Conservation (phyloP, 2,113 vertebrate species). For the Atlantisia rogersi region DNA sequence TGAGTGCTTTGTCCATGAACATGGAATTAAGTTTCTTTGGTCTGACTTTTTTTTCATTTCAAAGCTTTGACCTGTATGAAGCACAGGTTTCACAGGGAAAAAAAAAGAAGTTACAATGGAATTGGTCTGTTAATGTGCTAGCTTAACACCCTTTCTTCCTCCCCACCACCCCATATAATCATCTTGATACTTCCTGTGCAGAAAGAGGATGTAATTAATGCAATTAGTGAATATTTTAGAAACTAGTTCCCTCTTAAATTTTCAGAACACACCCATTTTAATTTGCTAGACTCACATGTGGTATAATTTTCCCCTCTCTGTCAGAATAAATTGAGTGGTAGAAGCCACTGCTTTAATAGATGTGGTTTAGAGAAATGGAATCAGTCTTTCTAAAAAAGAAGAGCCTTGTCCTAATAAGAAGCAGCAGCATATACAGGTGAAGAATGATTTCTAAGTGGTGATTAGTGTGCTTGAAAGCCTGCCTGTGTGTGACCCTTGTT, state of each 20-base stretch:
- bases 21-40: neutral
- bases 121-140: neutral
- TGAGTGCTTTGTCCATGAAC: neutral
- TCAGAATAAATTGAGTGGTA: slow-evolving; percentile 18
- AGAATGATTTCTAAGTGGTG: neutral
- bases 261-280: slow-evolving; percentile 51
- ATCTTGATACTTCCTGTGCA: slow-evolving; percentile 45
- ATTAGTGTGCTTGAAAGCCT: neutral
- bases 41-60: neutral
- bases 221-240: slow-evolving; percentile 60
- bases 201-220: slow-evolving; percentile 60
- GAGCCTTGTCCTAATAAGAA: neutral
- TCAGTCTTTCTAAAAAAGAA: neutral
- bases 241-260: slow-evolving; percentile 45
- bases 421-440: neutral
- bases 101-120: neutral
- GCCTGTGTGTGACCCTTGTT: neutral
- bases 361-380: slow-evolving; percentile 9
- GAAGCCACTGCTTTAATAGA: neutral
- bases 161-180: neutral
- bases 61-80: neutral
- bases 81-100: neutral
- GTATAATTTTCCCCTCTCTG: slow-evolving; percentile 38
- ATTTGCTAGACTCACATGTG: slow-evolving; percentile 14
- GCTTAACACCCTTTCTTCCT: slow-evolving; percentile 13